These are phyloP conservation scores for Netelia virgata DNA, from an alignment of 2,888 invertebrate genomes.

Conservation along the genomic window DNA sequence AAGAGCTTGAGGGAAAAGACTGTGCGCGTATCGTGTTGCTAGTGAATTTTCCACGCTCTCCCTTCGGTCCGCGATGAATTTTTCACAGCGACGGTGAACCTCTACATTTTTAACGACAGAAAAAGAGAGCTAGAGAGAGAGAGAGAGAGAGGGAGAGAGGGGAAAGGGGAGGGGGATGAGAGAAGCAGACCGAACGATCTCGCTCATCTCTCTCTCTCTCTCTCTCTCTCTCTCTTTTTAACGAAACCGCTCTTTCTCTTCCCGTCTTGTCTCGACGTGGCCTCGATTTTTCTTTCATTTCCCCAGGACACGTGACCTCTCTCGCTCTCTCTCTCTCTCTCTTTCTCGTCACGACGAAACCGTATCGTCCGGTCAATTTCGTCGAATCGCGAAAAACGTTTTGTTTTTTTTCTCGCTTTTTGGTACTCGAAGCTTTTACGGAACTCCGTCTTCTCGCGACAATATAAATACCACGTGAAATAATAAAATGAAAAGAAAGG, in stretches of 20 bases:
- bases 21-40: slow-evolving; percentile 36
- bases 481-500: neutral
- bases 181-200: slow-evolving; percentile 11
- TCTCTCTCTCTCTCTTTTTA: neutral
- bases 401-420: too few relatives aligned
- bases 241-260: slow-evolving; percentile 2
- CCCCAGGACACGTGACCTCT: slow-evolving; percentile 48
- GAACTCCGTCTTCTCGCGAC: too few relatives aligned
- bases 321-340: neutral
- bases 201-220: slow-evolving; percentile 24
- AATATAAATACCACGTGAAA: slow-evolving; percentile 8
- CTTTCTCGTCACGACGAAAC: slow-evolving; percentile 1
- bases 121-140: neutral
- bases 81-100: slow-evolving; percentile 58
- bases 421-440: neutral
- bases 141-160: neutral
- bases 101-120: slow-evolving; percentile 60
- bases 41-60: slow-evolving; percentile 64
- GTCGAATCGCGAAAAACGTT: neutral
- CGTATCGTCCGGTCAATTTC: neutral
- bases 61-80: slow-evolving; percentile 59
- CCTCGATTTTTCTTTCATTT: slow-evolving; percentile 56
- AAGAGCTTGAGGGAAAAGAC: slow-evolving; percentile 3
- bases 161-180: neutral
- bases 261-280: slow-evolving; percentile 20